Base-by-base conservation (phyloP, 2,888 invertebrate species). In the Stomorhina lunata region DNA sequence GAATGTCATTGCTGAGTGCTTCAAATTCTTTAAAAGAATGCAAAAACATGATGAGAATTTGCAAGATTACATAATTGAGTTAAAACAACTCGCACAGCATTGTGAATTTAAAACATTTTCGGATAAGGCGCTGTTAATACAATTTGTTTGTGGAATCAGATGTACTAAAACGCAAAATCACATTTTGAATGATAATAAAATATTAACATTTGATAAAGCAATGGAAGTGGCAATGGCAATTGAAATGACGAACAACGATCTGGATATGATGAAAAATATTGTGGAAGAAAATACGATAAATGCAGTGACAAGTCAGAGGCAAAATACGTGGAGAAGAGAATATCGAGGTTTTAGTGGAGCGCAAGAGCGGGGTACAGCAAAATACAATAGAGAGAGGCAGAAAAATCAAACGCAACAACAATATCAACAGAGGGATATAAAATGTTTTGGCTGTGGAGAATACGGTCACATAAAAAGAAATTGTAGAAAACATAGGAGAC, bases 1-100 rank as follows among this genome's bases (percentile, higher is more conserved):
- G 29, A 65, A 65, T 43, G 25, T 65, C 12, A 65, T 65, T 10
- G 65, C 32, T 15, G 65, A 65, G 27, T 45, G 65, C 20, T 65
- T 48, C 12, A 65, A 66, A 29, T 66, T 66, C 17, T 66, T 66
- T 29, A 66, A 66, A 32, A 7, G 45, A 48, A 32, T 29, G 17
- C 27, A 48, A 43, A 45, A 65, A 9, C 25, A 25, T 63, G 45
- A 43, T 25, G 63, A 40, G 25, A 22, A 12, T n/a, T n/a, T 40
- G 12, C 25, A 25, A 25, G 63, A 63, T 5, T 63, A 43, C 37
- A 37, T 63, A 43, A 45, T 66, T 29, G 66, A 66, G 29, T 43
- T 65, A 22, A 65, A 65, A 32, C 43, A 45, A 5, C 2, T 29
- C 29, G 40, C 65, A 17, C 65, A 63, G 15, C n/a, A 40, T n/a